These are phyloP conservation scores for Actinernus sp. DNA, from an alignment of 92 coral and sea anemone species.

Conservation along the genomic window DNA sequence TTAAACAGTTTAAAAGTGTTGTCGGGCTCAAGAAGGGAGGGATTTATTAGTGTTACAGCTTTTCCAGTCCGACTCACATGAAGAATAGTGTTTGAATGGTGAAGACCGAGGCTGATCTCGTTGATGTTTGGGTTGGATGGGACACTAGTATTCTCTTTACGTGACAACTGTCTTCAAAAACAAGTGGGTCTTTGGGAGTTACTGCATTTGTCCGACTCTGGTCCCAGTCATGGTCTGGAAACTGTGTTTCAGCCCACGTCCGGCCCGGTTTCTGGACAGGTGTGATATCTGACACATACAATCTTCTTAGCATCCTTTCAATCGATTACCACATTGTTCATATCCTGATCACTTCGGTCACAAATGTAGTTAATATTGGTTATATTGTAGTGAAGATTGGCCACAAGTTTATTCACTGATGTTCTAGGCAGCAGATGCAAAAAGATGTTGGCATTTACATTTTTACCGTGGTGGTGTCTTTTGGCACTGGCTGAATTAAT, in stretches of 20 bases:
- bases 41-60: slow-evolving; percentile 57
- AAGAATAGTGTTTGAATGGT: neutral
- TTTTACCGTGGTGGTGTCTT: slow-evolving; percentile 34
- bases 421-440: slow-evolving; percentile 36
- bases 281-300: slow-evolving; percentile 40
- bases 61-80: slow-evolving; percentile 56
- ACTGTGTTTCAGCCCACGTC: slow-evolving; percentile 34
- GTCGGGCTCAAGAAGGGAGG: slow-evolving; percentile 54
- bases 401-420: slow-evolving; percentile 12
- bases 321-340: slow-evolving; percentile 31
- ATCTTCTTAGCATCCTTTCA: slow-evolving; percentile 74
- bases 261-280: slow-evolving; percentile 70
- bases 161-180: slow-evolving; percentile 32
- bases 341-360: neutral
- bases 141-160: neutral
- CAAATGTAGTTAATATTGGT: slow-evolving; percentile 19
- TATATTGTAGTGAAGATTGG: slow-evolving; percentile 44
- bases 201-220: slow-evolving; percentile 34
- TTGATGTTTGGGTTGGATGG: neutral
- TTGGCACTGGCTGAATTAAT: slow-evolving; percentile 8
- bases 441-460: slow-evolving; percentile 35
- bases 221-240: slow-evolving; percentile 64
- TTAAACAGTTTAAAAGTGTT: slow-evolving; percentile 52
- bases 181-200: slow-evolving; percentile 65
- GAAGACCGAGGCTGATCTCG: neutral